Conservation (phyloP, 2,113 vertebrate species). For the Microcebus griseorufus region DNA sequence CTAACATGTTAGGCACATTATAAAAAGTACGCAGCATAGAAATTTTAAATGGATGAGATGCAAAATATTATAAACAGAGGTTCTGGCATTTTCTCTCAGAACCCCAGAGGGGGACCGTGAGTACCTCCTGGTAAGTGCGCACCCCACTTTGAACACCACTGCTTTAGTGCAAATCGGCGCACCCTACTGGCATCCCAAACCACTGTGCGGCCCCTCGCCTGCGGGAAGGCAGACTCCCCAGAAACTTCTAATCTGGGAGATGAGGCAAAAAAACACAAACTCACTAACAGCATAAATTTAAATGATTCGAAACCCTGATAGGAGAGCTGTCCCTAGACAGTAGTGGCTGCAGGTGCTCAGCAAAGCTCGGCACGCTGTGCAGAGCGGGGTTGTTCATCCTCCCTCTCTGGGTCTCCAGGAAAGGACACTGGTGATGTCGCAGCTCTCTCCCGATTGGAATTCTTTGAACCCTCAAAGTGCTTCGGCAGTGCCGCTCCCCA, state of each 20-base stretch:
- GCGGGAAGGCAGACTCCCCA: not conserved
- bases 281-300: not conserved
- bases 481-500: not conserved
- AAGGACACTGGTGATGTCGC: not conserved
- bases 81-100: slow-evolving; percentile 21
- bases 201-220: not conserved
- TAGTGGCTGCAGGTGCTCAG: slow-evolving; percentile 27
- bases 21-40: not conserved
- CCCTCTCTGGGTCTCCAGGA: not conserved
- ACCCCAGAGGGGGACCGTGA: not conserved
- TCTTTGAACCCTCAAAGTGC: slow-evolving; percentile 24
- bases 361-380: not conserved
- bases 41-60: not conserved
- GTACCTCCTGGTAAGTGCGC: not conserved
- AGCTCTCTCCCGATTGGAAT: not conserved
- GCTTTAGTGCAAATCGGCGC: not conserved
- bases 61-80: not conserved
- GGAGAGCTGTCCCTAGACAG: not conserved
- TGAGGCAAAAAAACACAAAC: not conserved
- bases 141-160: not conserved
- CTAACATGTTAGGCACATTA: not conserved
- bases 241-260: not conserved
- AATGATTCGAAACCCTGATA: not conserved
- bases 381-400: not conserved
- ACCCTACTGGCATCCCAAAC: not conserved